These are phyloP conservation scores for Cheilosia vulpina DNA, from an alignment of 2,888 invertebrate species.

Conservation along the genomic window DNA sequence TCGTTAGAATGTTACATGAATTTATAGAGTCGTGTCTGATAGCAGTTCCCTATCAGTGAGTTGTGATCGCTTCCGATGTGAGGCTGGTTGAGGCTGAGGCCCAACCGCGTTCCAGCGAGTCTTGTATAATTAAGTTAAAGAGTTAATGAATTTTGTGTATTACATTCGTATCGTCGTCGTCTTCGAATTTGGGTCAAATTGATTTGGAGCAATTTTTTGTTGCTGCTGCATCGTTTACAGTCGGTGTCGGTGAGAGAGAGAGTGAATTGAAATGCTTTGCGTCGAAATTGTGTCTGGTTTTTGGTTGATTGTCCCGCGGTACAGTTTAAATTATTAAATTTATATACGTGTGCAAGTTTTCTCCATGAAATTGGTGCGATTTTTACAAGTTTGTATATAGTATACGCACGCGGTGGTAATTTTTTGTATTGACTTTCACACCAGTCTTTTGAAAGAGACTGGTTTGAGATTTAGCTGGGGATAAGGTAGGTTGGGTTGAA, in stretches of 20 bases:
- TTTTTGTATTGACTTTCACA: slow-evolving; percentile 38
- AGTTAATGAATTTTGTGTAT: slow-evolving; percentile 60
- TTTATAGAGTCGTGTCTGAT: slow-evolving; percentile 35
- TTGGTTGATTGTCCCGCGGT: slow-evolving; percentile 27
- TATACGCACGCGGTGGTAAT: slow-evolving; percentile 5
- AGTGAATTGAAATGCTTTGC: slow-evolving; percentile 42
- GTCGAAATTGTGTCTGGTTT: slow-evolving; percentile 30
- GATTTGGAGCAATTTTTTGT: slow-evolving; percentile 53
- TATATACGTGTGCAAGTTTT: neutral
- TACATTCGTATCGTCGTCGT: slow-evolving; percentile 20
- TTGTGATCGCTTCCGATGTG: slow-evolving; percentile 64
- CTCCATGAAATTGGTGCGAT: neutral
- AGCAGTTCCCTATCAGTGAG: slow-evolving; percentile 47
- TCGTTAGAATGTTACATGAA: slow-evolving; percentile 8
- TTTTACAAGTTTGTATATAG: neutral
- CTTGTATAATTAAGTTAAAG: slow-evolving; percentile 57
- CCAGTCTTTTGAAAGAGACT: neutral
- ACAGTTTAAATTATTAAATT: slow-evolving; percentile 31
- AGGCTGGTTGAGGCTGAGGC: neutral
- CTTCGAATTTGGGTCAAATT: slow-evolving; percentile 63
- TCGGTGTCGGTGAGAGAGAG: slow-evolving; percentile 26
- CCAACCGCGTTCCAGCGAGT: slow-evolving; percentile 11
- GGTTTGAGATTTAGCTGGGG: neutral
- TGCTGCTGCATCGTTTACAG: slow-evolving; percentile 6
- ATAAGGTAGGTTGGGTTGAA: neutral